Evolutionary conservation across 2,113 vertebrate genomes (phyloP), one percentile per base, ranked within the genome.

Genomic region (Ceratotherium simum): DNA sequence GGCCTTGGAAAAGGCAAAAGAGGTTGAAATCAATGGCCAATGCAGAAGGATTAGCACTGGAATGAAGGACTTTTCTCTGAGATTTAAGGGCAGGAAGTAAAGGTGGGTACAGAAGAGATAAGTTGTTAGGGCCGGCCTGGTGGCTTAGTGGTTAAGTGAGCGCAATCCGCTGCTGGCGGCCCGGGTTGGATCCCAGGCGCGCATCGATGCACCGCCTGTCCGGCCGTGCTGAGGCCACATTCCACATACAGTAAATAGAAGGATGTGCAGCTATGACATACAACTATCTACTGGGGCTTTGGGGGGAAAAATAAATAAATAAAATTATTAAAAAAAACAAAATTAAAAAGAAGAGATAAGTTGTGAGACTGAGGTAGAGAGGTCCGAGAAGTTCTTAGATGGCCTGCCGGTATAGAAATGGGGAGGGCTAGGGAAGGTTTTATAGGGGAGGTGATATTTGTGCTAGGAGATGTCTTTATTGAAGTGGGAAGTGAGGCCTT

Each of bases 401-500:
- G 73, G 75, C 46, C 25, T 36, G 27, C 42, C 39, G 64, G 36
- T 27, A 14, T 18, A 84, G 54, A 62, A 42, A 17, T 36, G 27
- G 51, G 81, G 84, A 70, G 5, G 46, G 29, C 33, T 8, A 18
- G 31, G 27, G 12, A 54, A 73, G 56, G 2, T 56, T 90, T 67
- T 54, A 29, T 60, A 91, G 70, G 60, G 81, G 62, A 94, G 42
- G 46, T 83, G 80, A 90, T 76, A 60, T 65, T 31, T 84, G 65
- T 81, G 25, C 60, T 42, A 79, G 58, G 80, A 81, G 80, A 91
- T 72, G 21, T 42, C 81, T 82, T 72, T 33, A 75, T 36, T 72
- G 83, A 96, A 96, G 65, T 78, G 88, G 90, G 83, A 98, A 96
- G 96, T 88, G 88, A 95, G 92, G 90, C 69, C 70, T 95, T 90